Evolutionary conservation across 2,797 vertebrate genomes (phyloP), one percentile per base, ranked within the genome.

Genomic region (Brotula barbata): DNA sequence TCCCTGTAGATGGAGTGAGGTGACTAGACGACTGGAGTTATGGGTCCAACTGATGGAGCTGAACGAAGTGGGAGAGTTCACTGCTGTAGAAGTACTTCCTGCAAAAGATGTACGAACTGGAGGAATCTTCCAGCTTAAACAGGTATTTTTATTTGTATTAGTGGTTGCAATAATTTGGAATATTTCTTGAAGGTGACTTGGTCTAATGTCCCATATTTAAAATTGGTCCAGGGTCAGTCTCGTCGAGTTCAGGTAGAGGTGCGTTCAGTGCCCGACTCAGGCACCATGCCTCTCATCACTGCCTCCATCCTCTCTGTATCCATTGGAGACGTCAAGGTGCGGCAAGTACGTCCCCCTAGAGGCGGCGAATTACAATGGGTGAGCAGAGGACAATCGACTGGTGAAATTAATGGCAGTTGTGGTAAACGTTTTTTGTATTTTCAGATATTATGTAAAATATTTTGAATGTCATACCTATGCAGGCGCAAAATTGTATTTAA

Each of bases 31-130:
- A 41, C 81, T 99, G 64, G 95, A 98, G 75, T 63, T 98, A 72
- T 99, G 96, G 96, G 91, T 98, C 64, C 95, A 94, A 67, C 88
- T 99, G 73, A 87, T 97, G 80, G 97, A 99, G 87, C 91, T 98
- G 75, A 98, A 96, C 15, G 96, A 98, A 60, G 93, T 92, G 0
- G 97, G 97, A 15, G 93, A 96, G 12, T 96, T 96, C 67, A 91
- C 91, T 31, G 87, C 95, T 0, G 96, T 98, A 0, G 96, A 98
- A 84, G 94, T 98, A 42, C 85, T 92, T 67, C 78, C 94, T 3
- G 92, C 94, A 5, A 93, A 87, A 82, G 95, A 96, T 0, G 86
- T 97, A 0, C 86, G 92, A 19, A 96, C 96, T 0, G 97, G 96
- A n/a, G 96, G 97, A 36, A 76, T 97, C 78, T 98, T 94, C 81